A percentile compares a stretch with the other conserved stretches of the same genome.
These are phyloP conservation scores for Pao palembangensis DNA, from an alignment of 2,113 vertebrate species.

Conservation along the genomic window DNA sequence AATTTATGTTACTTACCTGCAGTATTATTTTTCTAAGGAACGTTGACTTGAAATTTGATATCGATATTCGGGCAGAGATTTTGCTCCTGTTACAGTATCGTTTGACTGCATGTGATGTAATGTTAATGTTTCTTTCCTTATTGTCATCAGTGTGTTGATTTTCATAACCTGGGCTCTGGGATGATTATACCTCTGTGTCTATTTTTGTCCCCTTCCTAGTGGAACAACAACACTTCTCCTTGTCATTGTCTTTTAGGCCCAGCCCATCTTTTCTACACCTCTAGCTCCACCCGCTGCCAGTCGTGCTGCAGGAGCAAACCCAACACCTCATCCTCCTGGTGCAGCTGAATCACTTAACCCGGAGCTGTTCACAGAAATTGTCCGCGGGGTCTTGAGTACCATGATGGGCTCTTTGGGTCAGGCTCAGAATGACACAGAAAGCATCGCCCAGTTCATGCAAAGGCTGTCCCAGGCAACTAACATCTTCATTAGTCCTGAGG, in stretches of 20 bases:
- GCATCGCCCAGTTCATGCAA: conserved; percentile 90
- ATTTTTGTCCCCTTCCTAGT: no score
- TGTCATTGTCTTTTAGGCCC: conserved; percentile 45
- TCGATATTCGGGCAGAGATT: no score
- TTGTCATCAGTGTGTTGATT: no score
- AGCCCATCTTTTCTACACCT: conserved; percentile 66
- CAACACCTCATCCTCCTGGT: conserved; percentile 21
- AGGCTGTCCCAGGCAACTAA: conserved; percentile 87
- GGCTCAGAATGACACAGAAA: conserved; percentile 84
- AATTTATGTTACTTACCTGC: no score
- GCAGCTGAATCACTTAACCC: conserved; percentile 77
- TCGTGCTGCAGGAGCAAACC: conserved; percentile 25
- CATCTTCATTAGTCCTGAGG: conserved; percentile 83
- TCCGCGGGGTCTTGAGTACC: conserved; percentile 85
- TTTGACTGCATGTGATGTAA: no score
- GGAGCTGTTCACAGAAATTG: conserved; percentile 86
- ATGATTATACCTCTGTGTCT: no score
- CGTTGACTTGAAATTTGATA: no score
- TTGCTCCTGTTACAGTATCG: no score
- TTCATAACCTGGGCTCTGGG: no score
- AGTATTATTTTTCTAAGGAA: no score
- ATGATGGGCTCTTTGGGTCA: conserved; percentile 89
- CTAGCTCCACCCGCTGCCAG: conserved; percentile 33
- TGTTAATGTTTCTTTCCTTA: no score
- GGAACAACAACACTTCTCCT: no score